Evolutionary conservation across 2,797 vertebrate genomes (phyloP).

Genomic region (Myoxocephalus aenaeus): DNA sequence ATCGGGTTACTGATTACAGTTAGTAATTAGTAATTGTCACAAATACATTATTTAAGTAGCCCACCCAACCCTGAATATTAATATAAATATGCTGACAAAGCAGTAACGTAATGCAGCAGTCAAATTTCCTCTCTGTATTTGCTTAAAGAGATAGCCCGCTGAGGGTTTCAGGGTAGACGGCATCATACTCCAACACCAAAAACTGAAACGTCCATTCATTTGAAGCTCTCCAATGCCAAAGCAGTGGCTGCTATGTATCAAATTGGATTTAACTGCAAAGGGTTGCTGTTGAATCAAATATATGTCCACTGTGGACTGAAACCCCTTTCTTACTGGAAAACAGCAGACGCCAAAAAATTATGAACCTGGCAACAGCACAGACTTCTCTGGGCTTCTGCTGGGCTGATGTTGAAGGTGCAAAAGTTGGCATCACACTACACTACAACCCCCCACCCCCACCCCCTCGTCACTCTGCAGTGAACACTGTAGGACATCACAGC

Average conservation of each 20-base stretch:
- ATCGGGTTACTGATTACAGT: neutral
- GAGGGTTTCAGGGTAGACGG: neutral
- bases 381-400: slow-evolving; percentile 33
- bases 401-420: slow-evolving; percentile 63
- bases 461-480: neutral
- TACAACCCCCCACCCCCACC: too few species aligned
- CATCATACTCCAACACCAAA: neutral
- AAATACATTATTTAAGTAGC: neutral
- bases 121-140: slow-evolving; percentile 10
- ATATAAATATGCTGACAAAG: neutral
- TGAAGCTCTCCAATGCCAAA: slow-evolving; percentile 9
- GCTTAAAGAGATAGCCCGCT: neutral
- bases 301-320: slow-evolving; percentile 43
- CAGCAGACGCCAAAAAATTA: slow-evolving; percentile 43
- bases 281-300: slow-evolving; percentile 52
- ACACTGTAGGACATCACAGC: slow-evolving; percentile 33
- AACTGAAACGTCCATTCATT: neutral
- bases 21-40: too few species aligned
- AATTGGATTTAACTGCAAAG: slow-evolving; percentile 31
- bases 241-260: slow-evolving; percentile 20
- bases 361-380: slow-evolving; percentile 54
- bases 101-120: slow-evolving; percentile 9
- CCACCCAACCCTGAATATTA: neutral
- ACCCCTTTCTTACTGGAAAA: slow-evolving; percentile 36
- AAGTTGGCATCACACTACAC: slow-evolving; percentile 49